phyloP scores from a whole-genome alignment of 2,888 invertebrate species.

The Melipona beecheii region DNA sequence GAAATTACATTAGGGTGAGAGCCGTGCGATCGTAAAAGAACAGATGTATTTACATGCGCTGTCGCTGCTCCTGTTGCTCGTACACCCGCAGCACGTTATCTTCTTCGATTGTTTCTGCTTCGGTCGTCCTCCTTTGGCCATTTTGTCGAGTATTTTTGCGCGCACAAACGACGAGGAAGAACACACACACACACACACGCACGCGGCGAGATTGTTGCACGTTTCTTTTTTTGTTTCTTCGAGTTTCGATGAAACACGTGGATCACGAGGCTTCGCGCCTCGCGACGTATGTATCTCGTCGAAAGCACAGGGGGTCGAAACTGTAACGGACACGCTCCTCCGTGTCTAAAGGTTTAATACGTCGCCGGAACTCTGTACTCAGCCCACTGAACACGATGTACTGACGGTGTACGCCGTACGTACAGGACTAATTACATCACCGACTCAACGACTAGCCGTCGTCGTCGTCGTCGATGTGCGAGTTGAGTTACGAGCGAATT shows the following conservation, averaged over 20 bases:
- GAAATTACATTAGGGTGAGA: neutral
- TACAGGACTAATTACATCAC: slow-evolving; percentile 66
- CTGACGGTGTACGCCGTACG: slow-evolving; percentile 50
- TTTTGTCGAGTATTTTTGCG: slow-evolving; percentile 5
- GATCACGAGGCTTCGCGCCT: neutral
- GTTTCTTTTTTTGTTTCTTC: no score
- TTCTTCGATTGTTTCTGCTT: slow-evolving; percentile 73
- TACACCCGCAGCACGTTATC: slow-evolving; percentile 82
- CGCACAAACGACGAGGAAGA: neutral
- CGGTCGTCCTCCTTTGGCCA: slow-evolving; percentile 65
- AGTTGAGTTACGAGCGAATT: slow-evolving; percentile 53
- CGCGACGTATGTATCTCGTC: neutral
- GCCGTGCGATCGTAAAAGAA: slow-evolving; percentile 18
- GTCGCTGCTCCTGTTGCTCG: slow-evolving; percentile 83
- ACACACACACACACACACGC: no score
- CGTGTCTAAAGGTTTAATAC: slow-evolving; percentile 12
- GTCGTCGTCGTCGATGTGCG: slow-evolving; percentile 21
- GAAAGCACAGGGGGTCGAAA: neutral
- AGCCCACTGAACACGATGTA: slow-evolving; percentile 48
- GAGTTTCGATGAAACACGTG: neutral
- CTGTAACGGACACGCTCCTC: neutral
- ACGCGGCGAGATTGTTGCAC: neutral
- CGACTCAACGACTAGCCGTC: slow-evolving; percentile 34
- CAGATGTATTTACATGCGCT: slow-evolving; percentile 78
- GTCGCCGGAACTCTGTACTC: slow-evolving; percentile 39